These are phyloP conservation scores for Drosophila truncata DNA, from an alignment of 1,140 invertebrate species.

Conservation along the genomic window DNA sequence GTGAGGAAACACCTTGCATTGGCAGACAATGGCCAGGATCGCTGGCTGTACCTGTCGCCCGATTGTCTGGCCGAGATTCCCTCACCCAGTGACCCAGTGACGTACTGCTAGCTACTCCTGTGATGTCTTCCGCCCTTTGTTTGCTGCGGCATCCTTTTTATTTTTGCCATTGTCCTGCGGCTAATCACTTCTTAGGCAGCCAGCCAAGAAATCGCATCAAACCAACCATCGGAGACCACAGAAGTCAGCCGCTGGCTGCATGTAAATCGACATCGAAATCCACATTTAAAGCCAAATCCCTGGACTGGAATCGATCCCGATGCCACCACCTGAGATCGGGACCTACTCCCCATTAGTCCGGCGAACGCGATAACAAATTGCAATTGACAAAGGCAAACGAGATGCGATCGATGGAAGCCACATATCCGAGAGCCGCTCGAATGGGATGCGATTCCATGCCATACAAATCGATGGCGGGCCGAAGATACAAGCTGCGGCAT, in stretches of 20 bases:
- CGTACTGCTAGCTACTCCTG: conserved; percentile 35
- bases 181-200: conserved; percentile 38
- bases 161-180: conserved; percentile 40
- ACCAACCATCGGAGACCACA: conserved; percentile 26
- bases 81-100: conserved; percentile 78
- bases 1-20: conserved; percentile 41
- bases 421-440: conserved; percentile 30
- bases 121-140: conserved; percentile 67
- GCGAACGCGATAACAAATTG: conserved; percentile 81
- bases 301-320: conserved; percentile 34
- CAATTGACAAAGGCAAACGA: conserved; percentile 79
- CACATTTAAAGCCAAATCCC: conserved; percentile 37
- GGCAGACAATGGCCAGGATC: conserved; percentile 26
- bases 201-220: conserved; percentile 17
- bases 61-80: conserved; percentile 57
- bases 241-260: conserved; percentile 42
- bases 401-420: conserved; percentile 50
- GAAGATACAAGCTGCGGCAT: conserved; percentile 78
- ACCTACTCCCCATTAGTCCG: conserved; percentile 46
- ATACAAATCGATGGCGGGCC: conserved; percentile 76
- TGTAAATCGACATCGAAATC: conserved; percentile 13
- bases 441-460: conserved; percentile 67
- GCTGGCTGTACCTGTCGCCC: conserved; percentile 67
- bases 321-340: conserved; percentile 42
- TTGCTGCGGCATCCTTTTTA: conserved; percentile 20